phyloP scores from a whole-genome alignment of 2,113 vertebrate species.

The Mormoops blainvillei region DNA sequence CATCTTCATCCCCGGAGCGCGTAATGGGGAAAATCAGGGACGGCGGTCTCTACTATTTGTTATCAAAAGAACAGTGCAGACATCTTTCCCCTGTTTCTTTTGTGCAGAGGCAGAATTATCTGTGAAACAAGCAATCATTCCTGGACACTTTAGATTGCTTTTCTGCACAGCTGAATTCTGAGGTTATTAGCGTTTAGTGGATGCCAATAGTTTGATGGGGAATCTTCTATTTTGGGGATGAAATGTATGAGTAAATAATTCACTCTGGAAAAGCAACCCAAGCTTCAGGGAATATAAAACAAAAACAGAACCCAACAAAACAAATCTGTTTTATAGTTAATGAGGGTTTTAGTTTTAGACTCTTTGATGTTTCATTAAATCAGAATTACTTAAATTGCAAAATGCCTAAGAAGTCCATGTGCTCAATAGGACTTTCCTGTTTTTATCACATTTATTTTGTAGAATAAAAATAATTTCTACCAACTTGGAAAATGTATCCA shows the following conservation, averaged over 20 bases:
- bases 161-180: slow-evolving; percentile 37
- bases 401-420: background rate
- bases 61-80: background rate
- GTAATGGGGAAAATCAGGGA: slow-evolving; percentile 4
- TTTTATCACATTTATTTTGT: slow-evolving; percentile 17
- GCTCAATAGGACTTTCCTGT: background rate
- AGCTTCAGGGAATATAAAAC: slow-evolving; percentile 36
- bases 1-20: background rate
- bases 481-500: background rate
- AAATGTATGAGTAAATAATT: slow-evolving; percentile 42
- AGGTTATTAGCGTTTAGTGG: slow-evolving; percentile 35
- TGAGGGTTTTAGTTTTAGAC: background rate
- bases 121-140: slow-evolving; percentile 44
- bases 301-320: slow-evolving; percentile 15
- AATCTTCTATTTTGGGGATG: slow-evolving; percentile 26
- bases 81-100: background rate
- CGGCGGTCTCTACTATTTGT: slow-evolving; percentile 7
- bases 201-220: slow-evolving; percentile 36
- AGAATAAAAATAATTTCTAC: background rate
- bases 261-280: background rate
- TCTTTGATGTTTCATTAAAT: slow-evolving; percentile 32
- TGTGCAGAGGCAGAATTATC: slow-evolving; percentile 47
- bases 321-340: slow-evolving; percentile 30
- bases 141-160: slow-evolving; percentile 19
- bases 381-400: slow-evolving; percentile 36